Evolutionary conservation across 2,797 vertebrate species (phyloP).

Genomic region (Columba guinea): DNA sequence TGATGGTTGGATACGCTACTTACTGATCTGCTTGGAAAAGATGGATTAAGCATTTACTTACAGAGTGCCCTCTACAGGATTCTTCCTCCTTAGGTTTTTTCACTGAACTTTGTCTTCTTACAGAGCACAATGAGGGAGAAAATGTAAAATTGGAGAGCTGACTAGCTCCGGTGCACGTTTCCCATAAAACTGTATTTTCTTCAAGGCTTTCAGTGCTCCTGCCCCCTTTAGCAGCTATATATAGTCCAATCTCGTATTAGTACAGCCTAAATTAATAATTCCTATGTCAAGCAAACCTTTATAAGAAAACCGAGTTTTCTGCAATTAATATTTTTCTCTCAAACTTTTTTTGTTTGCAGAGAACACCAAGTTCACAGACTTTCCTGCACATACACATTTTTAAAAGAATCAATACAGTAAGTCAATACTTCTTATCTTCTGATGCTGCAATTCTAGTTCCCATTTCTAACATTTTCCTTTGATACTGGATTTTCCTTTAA

Average conservation of each 20-base stretch:
- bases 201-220: background rate
- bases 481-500: background rate
- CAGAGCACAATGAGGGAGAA: background rate
- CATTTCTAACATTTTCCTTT: slow-evolving; percentile 3
- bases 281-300: background rate
- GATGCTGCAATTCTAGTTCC: background rate
- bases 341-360: background rate
- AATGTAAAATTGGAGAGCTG: background rate
- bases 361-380: background rate
- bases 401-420: background rate
- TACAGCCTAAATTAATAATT: background rate
- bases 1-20: background rate
- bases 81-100: background rate
- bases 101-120: background rate
- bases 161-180: background rate
- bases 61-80: background rate
- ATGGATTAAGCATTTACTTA: background rate
- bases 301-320: background rate
- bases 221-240: background rate
- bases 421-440: slow-evolving; percentile 35
- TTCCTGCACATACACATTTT: background rate
- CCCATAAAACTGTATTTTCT: background rate
- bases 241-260: background rate
- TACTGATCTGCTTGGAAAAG: background rate
- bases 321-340: background rate